Percentiles rank a stretch among this genome's conserved stretches.
Conservation (phyloP, 2,113 vertebrate genomes). For the Silurus meridionalis region DNA sequence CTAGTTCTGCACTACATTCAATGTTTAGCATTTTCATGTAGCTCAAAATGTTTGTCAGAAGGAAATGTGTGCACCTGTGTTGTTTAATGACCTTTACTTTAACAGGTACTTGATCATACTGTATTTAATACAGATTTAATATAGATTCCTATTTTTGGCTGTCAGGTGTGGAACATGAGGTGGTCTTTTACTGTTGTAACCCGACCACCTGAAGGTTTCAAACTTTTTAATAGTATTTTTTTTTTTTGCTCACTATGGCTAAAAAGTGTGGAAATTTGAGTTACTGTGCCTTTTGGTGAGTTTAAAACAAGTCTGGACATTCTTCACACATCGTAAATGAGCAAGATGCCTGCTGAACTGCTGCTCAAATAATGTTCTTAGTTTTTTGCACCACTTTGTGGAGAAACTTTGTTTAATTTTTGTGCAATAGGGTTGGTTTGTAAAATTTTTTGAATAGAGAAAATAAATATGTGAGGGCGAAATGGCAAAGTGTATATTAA, state of each 20-base stretch:
- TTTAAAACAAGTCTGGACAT: not conserved
- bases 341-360: not conserved
- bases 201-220: not conserved
- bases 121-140: not conserved
- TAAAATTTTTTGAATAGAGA: not conserved
- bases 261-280: not conserved
- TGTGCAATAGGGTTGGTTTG: not conserved
- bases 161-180: not conserved
- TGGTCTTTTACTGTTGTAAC: not conserved
- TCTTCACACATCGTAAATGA: not conserved
- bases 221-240: not conserved
- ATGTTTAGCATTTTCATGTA: not conserved
- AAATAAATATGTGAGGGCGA: not conserved
- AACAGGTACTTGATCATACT: no score
- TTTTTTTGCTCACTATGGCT: not conserved
- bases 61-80: not conserved
- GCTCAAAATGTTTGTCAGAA: not conserved
- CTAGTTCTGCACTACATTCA: not conserved
- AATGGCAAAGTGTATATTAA: not conserved
- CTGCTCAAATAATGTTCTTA: not conserved
- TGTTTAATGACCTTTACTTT: not conserved
- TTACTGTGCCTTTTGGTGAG: not conserved
- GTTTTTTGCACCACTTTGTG: not conserved
- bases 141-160: not conserved
- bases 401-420: not conserved